Evolutionary conservation across 2,888 invertebrate species (phyloP).

Genomic region (Acanthosepion lycidas): DNA sequence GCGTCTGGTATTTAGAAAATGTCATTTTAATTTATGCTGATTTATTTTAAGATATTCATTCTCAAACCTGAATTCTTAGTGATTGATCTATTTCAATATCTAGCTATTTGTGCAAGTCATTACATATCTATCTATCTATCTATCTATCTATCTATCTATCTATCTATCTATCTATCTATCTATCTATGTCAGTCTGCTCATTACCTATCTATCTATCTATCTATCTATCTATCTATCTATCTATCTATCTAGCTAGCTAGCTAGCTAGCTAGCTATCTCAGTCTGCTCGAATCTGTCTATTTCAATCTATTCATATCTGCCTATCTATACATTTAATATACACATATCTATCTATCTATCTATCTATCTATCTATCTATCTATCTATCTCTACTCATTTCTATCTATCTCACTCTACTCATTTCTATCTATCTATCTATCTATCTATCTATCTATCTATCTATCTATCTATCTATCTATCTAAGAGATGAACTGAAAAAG

Average conservation of each 20-base stretch:
- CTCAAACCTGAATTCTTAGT: not conserved
- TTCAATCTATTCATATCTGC: too few relatives aligned
- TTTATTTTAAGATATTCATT: not conserved
- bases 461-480: too few relatives aligned
- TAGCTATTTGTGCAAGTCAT: not conserved
- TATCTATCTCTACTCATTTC: too few relatives aligned
- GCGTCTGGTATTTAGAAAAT: not conserved
- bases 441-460: too few relatives aligned
- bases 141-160: not conserved
- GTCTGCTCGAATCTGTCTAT: too few relatives aligned
- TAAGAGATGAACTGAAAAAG: too few relatives aligned
- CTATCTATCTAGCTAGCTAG: not conserved
- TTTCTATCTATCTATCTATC: too few relatives aligned
- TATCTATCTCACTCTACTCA: too few relatives aligned
- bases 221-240: not conserved
- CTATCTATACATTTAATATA: too few relatives aligned
- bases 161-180: not conserved
- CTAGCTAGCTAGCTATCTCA: too few relatives aligned
- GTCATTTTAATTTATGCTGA: not conserved
- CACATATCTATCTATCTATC: not conserved
- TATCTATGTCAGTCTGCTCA: not conserved
- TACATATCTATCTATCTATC: too few relatives aligned
- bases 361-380: not conserved
- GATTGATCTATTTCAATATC: not conserved
- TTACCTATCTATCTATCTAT: not conserved